Evolutionary conservation across 2,797 vertebrate genomes (phyloP), one percentile per base, ranked within the genome.

Genomic region (Micropoecilia bifurca): DNA sequence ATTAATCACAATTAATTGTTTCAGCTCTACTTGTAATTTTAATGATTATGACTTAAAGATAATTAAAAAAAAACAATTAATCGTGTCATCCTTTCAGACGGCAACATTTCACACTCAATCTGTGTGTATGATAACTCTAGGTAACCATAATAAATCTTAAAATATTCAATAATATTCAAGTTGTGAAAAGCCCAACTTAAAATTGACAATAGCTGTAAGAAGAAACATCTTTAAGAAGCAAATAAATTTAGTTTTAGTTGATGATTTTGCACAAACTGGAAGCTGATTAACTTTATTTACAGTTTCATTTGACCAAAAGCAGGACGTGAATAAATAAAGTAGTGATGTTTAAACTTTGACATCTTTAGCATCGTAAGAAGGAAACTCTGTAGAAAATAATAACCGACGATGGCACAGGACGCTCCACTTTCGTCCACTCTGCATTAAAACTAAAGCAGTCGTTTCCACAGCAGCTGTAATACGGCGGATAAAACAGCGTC

Each of bases 401-500:
- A 33, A 16, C 25, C 9, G 10, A 28, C 25, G 50, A 57, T 57
- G 53, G 25, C 4, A 61, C 6, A 30, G 30, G 13, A 30, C 33
- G 4, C 33, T 10, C 18, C 3, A 3, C 3, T 61, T 28, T 28
- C 3, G 28, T 33, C 57, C 33, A 20, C 7, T 36, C 33, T 36
- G 33, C 7, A 39, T 66, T 59, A 73, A 73, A 55, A 71, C n/a
- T 36, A 6, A 71, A 13, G 47, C 63, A 45, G 41, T 75, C 74
- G 80, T 59, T 81, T 77, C 3, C 3, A 73, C 71, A 55, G 63
- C 66, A n/a, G 45, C 36, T 45, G 10, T 0, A 16, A 0, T n/a
- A 13, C 12, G 14, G 47, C 45, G 6, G 25, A 76, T 53, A 46
- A n/a, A 82, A 79, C 59, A 75, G 76, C 57, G 6, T 76, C 75